Base-by-base conservation (phyloP, 1,140 invertebrate genomes). In the Drosophila tropicalis region DNA sequence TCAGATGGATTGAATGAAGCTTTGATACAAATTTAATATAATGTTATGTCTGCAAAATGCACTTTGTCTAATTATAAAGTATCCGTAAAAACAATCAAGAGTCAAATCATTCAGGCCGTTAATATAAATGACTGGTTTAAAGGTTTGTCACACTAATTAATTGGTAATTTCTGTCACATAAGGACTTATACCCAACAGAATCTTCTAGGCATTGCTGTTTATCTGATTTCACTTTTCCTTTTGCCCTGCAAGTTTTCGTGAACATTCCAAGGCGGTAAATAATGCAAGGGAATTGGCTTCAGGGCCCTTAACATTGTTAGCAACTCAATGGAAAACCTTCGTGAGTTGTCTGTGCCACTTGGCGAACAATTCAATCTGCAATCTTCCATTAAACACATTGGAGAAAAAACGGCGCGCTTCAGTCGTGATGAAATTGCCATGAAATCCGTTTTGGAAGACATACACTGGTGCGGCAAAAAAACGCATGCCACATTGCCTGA, bases 401-500 rank as follows among this genome's bases (percentile, higher is more conserved):
- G n/a, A 4, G 10, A 29, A 22, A 10, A n/a, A n/a, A 22, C 9
- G 4, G 29, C 15, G 32, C 9, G n/a, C 32, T 15, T n/a, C 32
- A 39, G 17, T 39, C 56, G 9, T 36, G 47, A 72, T 71, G 70
- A 57, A 72, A 77, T 72, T 79, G 80, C 66, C 51, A 73, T 57
- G 71, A 70, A 86, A 76, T 76, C 64, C 65, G 72, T 79, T 79
- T 76, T 44, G 69, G 29, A 51, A 29, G 29, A 12, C 41, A 55
- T 58, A 17, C 40, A 41, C 57, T 61, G 34, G 62, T 54, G 12
- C 44, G 39, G 62, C 15, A 72, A 68, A 60, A 67, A 68, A 78
- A 66, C 66, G 40, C 67, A 77, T 69, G 32, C 56, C 32, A 81
- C 71, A 85, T 70, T 67, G 69, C 39, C 41, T 32, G 44, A 83